These are phyloP conservation scores for Heterodera carotae DNA, from an alignment of 1,140 invertebrate species.

Conservation along the genomic window DNA sequence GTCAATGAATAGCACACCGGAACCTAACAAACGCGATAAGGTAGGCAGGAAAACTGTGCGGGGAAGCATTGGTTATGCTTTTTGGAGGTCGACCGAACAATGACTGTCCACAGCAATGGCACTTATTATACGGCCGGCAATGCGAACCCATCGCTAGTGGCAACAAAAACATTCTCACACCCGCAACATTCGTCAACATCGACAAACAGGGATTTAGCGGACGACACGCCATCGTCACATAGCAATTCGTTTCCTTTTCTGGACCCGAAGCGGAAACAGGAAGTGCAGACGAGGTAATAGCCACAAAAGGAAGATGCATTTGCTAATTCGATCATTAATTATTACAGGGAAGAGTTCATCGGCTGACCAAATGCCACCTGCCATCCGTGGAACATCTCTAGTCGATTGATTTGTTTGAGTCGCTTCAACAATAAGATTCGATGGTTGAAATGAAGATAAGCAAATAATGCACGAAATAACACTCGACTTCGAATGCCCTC, in stretches of 20 bases:
- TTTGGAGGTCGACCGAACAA: conserved; percentile 11
- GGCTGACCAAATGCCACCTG: conserved; percentile 16
- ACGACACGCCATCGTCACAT: neutral
- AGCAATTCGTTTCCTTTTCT: conserved; percentile 25
- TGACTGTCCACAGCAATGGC: conserved; percentile 32
- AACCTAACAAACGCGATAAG: conserved; percentile 28
- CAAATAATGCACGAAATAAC: no score
- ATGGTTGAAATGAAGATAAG: no score
- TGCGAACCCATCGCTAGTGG: conserved; percentile 12
- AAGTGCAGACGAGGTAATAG: conserved; percentile 27
- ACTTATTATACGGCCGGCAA: conserved; percentile 39
- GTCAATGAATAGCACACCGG: conserved; percentile 27
- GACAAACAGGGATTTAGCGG: neutral
- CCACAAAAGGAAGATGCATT: neutral
- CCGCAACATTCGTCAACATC: neutral
- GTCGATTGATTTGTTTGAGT: no score
- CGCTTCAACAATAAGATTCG: no score
- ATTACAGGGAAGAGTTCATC: conserved; percentile 37
- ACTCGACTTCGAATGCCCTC: no score
- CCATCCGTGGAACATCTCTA: neutral
- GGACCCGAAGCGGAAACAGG: conserved; percentile 40
- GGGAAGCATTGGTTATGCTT: neutral
- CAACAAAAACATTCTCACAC: conserved; percentile 6
- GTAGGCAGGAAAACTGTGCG: neutral
- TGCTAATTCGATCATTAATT: neutral